Percentiles rank a stretch among this genome's conserved stretches.
These are phyloP conservation scores for Meloidogyne floridensis DNA, from an alignment of 1,140 invertebrate species.

Conservation along the genomic window DNA sequence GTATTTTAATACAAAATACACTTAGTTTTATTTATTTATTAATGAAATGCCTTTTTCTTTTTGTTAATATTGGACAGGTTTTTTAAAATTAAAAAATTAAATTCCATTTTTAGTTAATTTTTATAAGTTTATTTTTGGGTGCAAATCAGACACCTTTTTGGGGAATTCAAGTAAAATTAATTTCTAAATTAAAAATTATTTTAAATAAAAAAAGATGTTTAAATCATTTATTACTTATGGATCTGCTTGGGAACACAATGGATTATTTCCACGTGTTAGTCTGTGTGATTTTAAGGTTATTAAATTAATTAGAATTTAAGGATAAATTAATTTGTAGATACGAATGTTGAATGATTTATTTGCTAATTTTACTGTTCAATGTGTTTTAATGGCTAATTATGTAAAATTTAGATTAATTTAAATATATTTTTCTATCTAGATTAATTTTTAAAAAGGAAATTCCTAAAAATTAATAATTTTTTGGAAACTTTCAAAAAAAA, in stretches of 20 bases:
- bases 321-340: not conserved
- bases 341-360: slow-evolving; percentile 15
- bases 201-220: slow-evolving; percentile 9
- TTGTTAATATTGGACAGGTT: slow-evolving; percentile 9
- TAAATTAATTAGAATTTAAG: not conserved
- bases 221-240: slow-evolving; percentile 17
- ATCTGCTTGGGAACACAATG: slow-evolving; percentile 21
- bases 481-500: not conserved
- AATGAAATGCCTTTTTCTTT: not conserved
- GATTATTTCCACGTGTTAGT: slow-evolving; percentile 27
- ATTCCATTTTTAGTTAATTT: slow-evolving; percentile 8
- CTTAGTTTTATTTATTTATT: slow-evolving; percentile 1
- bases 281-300: slow-evolving; percentile 23
- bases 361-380: slow-evolving; percentile 26
- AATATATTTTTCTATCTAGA: no score
- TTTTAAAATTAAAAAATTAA: not conserved
- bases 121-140: slow-evolving; percentile 26
- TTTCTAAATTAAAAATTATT: not conserved
- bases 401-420: not conserved
- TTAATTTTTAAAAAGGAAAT: no score
- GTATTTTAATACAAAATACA: not conserved
- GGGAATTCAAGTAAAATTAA: slow-evolving; percentile 17
- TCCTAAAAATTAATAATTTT: no score
- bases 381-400: slow-evolving; percentile 27
- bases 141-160: slow-evolving; percentile 13